Percentiles rank a stretch among this genome's conserved stretches.
phyloP scores from a whole-genome alignment of 2,888 invertebrate species.

The Nemapogon koenigi region DNA sequence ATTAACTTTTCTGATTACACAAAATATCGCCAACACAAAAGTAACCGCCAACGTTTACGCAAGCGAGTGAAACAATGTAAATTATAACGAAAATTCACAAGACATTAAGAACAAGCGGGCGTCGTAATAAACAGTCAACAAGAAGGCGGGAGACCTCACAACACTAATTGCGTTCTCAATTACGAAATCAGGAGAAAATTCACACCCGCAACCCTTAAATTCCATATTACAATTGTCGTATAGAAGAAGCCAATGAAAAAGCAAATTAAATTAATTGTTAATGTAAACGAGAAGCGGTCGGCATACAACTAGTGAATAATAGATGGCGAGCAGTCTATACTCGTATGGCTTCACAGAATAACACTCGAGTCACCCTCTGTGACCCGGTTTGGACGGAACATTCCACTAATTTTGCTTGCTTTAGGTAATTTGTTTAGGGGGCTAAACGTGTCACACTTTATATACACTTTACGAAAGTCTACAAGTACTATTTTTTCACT shows the following conservation, averaged over 20 bases:
- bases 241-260: slow-evolving; percentile 61
- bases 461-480: too few relatives aligned
- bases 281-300: slow-evolving; percentile 54
- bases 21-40: not conserved
- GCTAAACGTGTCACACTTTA: too few relatives aligned
- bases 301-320: slow-evolving; percentile 33
- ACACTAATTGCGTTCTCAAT: slow-evolving; percentile 55
- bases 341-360: not conserved
- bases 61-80: not conserved
- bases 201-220: slow-evolving; percentile 42
- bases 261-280: slow-evolving; percentile 63
- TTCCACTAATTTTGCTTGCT: too few relatives aligned
- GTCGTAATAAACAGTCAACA: slow-evolving; percentile 49
- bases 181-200: slow-evolving; percentile 60
- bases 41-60: not conserved
- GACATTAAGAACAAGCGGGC: slow-evolving; percentile 29
- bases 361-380: too few relatives aligned
- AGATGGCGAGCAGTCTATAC: too few relatives aligned
- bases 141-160: slow-evolving; percentile 54
- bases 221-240: slow-evolving; percentile 51
- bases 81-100: not conserved
- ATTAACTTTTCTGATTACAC: not conserved
- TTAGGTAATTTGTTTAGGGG: too few relatives aligned
- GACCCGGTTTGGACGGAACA: too few relatives aligned
- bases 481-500: too few relatives aligned